These are phyloP conservation scores for Myathropa florea DNA, from an alignment of 2,888 invertebrate species.

Conservation along the genomic window DNA sequence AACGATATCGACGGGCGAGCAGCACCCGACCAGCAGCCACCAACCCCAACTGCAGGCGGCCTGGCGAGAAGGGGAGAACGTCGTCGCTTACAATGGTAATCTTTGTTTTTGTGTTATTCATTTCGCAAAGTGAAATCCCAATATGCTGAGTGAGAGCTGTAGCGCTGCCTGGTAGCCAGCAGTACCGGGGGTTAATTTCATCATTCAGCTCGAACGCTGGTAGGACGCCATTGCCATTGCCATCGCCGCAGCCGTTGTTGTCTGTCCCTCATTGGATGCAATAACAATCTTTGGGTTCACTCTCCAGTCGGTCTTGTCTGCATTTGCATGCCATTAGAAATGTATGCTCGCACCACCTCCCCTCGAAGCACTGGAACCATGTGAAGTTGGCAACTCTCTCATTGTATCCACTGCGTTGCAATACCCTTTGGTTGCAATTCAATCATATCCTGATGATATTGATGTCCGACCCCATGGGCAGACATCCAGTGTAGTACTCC, in stretches of 20 bases:
- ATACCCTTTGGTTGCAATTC: constrained; percentile 60
- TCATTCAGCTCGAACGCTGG: constrained; percentile 45
- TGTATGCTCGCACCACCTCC: not conserved
- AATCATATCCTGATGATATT: constrained; percentile 62
- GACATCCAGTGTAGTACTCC: constrained; percentile 5
- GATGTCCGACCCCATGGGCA: constrained; percentile 38
- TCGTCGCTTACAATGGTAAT: constrained; percentile 45
- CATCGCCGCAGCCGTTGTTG: not conserved
- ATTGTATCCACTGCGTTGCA: constrained; percentile 5
- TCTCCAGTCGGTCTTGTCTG: not conserved
- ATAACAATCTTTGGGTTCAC: constrained; percentile 50
- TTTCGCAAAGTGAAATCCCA: constrained; percentile 59
- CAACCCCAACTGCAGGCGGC: not conserved
- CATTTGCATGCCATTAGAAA: constrained; percentile 53
- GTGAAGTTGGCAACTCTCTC: constrained; percentile 20
- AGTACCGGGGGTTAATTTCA: constrained; percentile 56
- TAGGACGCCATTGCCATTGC: not conserved
- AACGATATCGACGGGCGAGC: constrained; percentile 9
- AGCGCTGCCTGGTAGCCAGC: not conserved
- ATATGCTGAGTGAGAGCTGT: constrained; percentile 9
- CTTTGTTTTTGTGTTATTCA: constrained; percentile 65
- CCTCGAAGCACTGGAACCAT: not conserved
- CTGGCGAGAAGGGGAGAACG: not conserved
- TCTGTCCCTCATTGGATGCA: constrained; percentile 32
- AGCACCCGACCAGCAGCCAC: not conserved